Conservation (phyloP, 2,113 vertebrate genomes). For the Amphilophus citrinellus region DNA sequence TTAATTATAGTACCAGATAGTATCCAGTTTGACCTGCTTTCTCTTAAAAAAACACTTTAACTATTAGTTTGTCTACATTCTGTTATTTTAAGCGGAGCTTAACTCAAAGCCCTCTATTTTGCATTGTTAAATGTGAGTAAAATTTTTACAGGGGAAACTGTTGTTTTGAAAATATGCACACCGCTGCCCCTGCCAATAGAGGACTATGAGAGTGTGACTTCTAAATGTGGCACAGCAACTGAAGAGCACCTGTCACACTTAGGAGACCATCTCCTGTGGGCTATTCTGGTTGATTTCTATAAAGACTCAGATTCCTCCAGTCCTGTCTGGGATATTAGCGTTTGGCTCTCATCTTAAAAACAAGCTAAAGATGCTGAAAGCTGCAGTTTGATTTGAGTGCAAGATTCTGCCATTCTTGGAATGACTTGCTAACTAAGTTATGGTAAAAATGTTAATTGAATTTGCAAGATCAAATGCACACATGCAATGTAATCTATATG, state of each 20-base stretch:
- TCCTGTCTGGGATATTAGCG: conserved; percentile 61
- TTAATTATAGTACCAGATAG: conserved; percentile 2
- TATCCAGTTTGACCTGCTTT: not conserved
- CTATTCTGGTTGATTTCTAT: conserved; percentile 81
- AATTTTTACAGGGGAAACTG: conserved; percentile 12
- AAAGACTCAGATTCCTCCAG: conserved; percentile 75
- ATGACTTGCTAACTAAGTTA: not conserved
- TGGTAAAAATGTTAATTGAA: conserved; percentile 1
- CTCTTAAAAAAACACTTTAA: conserved; percentile 8
- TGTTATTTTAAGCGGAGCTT: conserved; percentile 27
- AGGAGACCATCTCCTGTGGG: conserved; percentile 41
- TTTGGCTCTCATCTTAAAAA: not conserved
- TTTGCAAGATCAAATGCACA: conserved; percentile 53
- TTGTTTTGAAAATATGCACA: conserved; percentile 36
- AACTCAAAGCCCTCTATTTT: not conserved
- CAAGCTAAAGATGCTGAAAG: not conserved
- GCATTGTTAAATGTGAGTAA: conserved; percentile 16
- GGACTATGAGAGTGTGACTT: conserved; percentile 39
- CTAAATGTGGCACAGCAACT: conserved; percentile 74
- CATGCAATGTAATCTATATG: conserved; percentile 36
- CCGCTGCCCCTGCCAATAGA: conserved; percentile 15
- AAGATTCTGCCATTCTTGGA: not conserved
- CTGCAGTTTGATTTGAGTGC: not conserved
- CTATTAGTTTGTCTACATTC: not conserved
- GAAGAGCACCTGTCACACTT: conserved; percentile 77